Base-by-base conservation (phyloP, 2,113 vertebrate species). In the Arothron firmamentum region DNA sequence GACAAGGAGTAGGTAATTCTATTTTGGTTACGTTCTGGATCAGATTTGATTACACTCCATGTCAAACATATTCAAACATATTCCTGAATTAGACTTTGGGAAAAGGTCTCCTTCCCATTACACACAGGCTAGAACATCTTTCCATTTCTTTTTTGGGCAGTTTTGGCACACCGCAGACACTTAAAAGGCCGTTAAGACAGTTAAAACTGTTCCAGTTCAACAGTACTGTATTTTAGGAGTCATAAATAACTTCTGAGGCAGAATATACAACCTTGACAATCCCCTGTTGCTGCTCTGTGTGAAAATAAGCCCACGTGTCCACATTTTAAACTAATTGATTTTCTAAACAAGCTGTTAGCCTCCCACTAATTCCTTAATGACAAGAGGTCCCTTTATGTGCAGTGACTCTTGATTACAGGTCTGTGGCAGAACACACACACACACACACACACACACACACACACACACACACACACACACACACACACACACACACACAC, bases 291-390 rank as follows among this genome's bases (percentile, higher is more conserved):
- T 68, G 66, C 62, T 62, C 65, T 59, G 53, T 70, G 66, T 59
- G 58, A 75, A 76, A 79, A 75, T 65, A 52, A 77, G 60, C 65
- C 77, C 72, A 79, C 75, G 62, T 80, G 82, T 79, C 78, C 67
- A 72, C 74, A 79, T 79, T 75, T 74, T 55, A 79, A 63, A 77
- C 78, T 75, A 85, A 88, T 80, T 81, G 80, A 85, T 85, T 82
- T 74, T 72, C 74, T 74, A 77, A 86, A 86, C 80, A 76, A 81
- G 85, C 77, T 56, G 72, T 81, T 76, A 79, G 69, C 79, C 79
- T 77, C 79, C 83, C 49, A 76, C 83, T 83, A 88, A 83, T 85
- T 85, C 77, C 75, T 78, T 85, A 86, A 87, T 77, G 79, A 78
- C 72, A 66, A 45, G 19, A 70, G 70, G 74, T 76, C 72, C 70